Evolutionary conservation across 2,113 vertebrate genomes (phyloP).

Genomic region (Stomatorhinus ivindoensis): DNA sequence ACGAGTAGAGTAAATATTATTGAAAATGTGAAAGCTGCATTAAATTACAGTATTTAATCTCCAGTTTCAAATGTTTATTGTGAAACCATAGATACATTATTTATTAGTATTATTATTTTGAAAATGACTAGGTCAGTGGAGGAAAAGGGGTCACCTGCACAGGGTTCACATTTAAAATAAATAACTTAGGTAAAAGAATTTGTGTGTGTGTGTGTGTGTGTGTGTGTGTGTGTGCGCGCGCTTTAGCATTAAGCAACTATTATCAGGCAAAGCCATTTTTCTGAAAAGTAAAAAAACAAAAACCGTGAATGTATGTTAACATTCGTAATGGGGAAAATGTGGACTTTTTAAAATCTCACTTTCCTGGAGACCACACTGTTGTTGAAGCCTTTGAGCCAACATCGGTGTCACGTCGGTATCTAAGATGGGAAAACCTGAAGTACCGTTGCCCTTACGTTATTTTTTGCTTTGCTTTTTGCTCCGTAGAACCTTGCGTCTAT

Average conservation of each 20-base stretch:
- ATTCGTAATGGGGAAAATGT: neutral
- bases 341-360: neutral
- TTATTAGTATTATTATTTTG: neutral
- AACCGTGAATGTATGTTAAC: neutral
- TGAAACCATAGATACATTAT: slow-evolving; percentile 14
- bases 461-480: neutral
- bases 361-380: neutral
- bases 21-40: neutral
- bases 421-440: neutral
- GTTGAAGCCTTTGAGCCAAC: neutral
- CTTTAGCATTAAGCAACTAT: neutral
- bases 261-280: neutral
- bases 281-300: neutral
- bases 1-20: slow-evolving; percentile 1
- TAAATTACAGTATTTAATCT: neutral
- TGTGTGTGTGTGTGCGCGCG: no score
- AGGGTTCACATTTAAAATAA: neutral
- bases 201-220: neutral
- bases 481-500: neutral
- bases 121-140: neutral
- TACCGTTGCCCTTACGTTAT: neutral
- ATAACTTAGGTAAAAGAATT: neutral
- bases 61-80: slow-evolving; percentile 15
- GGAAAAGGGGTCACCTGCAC: neutral
- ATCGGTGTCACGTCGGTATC: neutral